Conservation (phyloP, 2,113 vertebrate genomes). For the Lates calcarifer region DNA sequence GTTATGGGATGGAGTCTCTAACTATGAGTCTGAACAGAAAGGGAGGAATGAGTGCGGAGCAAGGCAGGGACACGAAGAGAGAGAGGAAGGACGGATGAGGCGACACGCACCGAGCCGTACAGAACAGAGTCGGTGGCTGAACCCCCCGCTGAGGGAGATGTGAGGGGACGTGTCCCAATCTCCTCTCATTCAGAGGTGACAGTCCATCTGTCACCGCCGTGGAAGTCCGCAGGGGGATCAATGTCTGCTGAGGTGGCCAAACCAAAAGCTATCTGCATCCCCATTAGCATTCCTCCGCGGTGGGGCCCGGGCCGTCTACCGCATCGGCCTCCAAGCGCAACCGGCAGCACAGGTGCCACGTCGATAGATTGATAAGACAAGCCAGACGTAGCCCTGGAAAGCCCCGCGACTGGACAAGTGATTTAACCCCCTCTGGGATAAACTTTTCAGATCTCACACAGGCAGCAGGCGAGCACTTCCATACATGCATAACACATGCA, state of each 20-base stretch:
- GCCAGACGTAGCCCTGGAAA: conserved; percentile 71
- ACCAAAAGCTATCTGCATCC: conserved; percentile 82
- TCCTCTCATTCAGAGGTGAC: conserved; percentile 77
- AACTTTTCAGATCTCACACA: conserved; percentile 44
- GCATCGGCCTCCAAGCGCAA: conserved; percentile 62
- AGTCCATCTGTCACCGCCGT: conserved; percentile 80
- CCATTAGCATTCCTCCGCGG: conserved; percentile 83
- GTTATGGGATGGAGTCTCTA: conserved; percentile 4
- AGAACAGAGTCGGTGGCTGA: conserved; percentile 24
- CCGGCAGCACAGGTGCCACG: conserved; percentile 69
- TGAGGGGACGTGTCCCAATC: conserved; percentile 70
- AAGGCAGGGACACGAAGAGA: conserved; percentile 13
- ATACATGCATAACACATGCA: conserved; percentile 36
- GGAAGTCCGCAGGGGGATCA: conserved; percentile 82
- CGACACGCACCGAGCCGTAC: background rate
- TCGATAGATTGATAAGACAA: conserved; percentile 87
- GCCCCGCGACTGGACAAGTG: conserved; percentile 54
- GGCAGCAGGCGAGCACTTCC: conserved; percentile 19
- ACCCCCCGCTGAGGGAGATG: conserved; percentile 55
- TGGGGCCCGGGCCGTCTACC: conserved; percentile 52
- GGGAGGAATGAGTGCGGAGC: background rate
- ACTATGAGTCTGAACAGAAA: conserved; percentile 3
- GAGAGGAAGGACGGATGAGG: conserved; percentile 19
- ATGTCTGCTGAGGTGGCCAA: conserved; percentile 86
- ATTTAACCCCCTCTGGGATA: conserved; percentile 67